Conservation (phyloP, 2,113 vertebrate genomes). For the Glaucidium brasilianum region DNA sequence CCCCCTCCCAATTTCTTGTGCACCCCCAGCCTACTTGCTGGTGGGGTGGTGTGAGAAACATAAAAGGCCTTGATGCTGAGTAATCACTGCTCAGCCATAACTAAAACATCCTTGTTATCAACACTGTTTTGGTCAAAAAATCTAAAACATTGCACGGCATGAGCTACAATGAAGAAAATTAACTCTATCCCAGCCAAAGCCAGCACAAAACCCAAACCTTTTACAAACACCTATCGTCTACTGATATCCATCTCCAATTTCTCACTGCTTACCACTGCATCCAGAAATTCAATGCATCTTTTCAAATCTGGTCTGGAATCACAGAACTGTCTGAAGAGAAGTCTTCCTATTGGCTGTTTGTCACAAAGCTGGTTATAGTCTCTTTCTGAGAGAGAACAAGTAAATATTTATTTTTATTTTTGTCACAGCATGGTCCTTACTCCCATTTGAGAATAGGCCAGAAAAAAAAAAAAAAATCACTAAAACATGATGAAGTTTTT, state of each 20-base stretch:
- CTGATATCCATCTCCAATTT: not conserved
- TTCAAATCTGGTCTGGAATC: constrained; percentile 81
- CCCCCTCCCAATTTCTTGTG: not conserved
- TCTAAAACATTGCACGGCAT: not conserved
- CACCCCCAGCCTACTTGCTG: not conserved
- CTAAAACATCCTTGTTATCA: not conserved
- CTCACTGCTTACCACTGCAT: constrained; percentile 85
- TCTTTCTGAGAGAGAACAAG: constrained; percentile 72
- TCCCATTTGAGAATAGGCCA: not conserved
- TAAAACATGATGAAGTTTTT: not conserved
- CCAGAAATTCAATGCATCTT: constrained; percentile 87
- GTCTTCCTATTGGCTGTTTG: constrained; percentile 89
- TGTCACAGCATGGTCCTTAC: not conserved
- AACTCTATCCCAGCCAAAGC: not conserved
- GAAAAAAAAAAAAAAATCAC: not conserved
- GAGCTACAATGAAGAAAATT: not conserved
- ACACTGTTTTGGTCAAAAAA: not conserved
- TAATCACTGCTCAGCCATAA: not conserved
- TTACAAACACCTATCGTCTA: not conserved
- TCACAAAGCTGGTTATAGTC: constrained; percentile 88
- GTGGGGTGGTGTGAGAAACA: not conserved
- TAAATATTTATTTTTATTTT: not conserved
- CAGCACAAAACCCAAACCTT: not conserved
- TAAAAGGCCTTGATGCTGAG: not conserved
- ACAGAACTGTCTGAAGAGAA: constrained; percentile 91